A percentile compares a stretch with the other conserved stretches of the same genome.
phyloP scores from a whole-genome alignment of 2,113 vertebrate genomes.

The Protomyctophum bolini region DNA sequence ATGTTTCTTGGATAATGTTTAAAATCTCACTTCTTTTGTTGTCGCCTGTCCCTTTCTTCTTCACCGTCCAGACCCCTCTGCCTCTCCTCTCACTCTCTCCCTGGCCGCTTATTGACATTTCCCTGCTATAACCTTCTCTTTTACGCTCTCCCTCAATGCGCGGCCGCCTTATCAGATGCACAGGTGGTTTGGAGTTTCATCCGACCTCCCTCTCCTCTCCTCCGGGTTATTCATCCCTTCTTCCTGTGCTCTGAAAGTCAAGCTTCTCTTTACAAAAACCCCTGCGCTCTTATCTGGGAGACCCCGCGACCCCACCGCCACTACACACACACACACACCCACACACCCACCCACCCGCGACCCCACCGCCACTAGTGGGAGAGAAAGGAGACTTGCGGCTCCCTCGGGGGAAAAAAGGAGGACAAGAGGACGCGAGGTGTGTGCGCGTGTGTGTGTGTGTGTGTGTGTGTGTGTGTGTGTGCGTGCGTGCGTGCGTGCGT shows the following conservation, averaged over 20 bases:
- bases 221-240: slow-evolving; percentile 81
- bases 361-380: slow-evolving; percentile 54
- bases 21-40: slow-evolving; percentile 28
- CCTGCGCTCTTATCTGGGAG: slow-evolving; percentile 82
- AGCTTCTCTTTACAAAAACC: slow-evolving; percentile 86
- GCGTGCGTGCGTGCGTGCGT: slow-evolving; percentile 21
- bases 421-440: slow-evolving; percentile 46
- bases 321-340: too few relatives aligned
- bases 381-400: slow-evolving; percentile 59
- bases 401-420: slow-evolving; percentile 50
- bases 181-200: slow-evolving; percentile 85
- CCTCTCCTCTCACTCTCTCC: slow-evolving; percentile 45
- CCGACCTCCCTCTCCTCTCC: slow-evolving; percentile 65
- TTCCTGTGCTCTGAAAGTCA: slow-evolving; percentile 90
- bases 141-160: slow-evolving; percentile 79
- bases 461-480: slow-evolving; percentile 29
- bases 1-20: slow-evolving; percentile 42
- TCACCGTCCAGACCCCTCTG: slow-evolving; percentile 30
- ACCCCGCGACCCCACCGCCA: slow-evolving; percentile 80
- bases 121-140: slow-evolving; percentile 79
- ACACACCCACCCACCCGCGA: too few relatives aligned
- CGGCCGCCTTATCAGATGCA: slow-evolving; percentile 85
- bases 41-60: slow-evolving; percentile 34
- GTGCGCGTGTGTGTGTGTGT: slow-evolving; percentile 4
- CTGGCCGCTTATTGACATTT: slow-evolving; percentile 73